Evolutionary conservation across 2,797 vertebrate species (phyloP).

Genomic region (Sebastiscus tertius): DNA sequence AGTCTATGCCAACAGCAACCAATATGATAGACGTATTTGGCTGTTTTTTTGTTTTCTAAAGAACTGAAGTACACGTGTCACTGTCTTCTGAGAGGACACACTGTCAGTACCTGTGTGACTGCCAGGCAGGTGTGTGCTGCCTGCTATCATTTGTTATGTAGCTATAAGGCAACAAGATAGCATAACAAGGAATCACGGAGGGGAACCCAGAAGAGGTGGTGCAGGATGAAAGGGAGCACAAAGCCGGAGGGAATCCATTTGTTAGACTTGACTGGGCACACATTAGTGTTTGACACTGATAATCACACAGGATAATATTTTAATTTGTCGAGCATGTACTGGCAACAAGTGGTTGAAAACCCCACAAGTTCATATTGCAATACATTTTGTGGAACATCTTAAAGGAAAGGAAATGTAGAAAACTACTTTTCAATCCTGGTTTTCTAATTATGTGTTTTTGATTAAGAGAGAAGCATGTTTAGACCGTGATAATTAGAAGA

Average conservation of each 20-base stretch:
- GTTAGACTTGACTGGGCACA: constrained; percentile 37
- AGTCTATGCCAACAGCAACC: neutral
- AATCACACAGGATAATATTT: constrained; percentile 46
- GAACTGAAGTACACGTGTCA: neutral
- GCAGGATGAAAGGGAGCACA: constrained; percentile 20
- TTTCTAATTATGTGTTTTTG: neutral
- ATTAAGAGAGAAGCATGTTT: neutral
- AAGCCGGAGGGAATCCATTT: constrained; percentile 29
- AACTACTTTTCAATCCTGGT: neutral
- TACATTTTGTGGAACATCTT: neutral
- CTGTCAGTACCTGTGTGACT: neutral
- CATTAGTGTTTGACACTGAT: constrained; percentile 48
- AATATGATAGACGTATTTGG: neutral
- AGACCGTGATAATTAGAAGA: neutral
- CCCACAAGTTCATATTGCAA: neutral
- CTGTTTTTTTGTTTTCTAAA: neutral
- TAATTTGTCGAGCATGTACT: constrained; percentile 22
- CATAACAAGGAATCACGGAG: constrained; percentile 16
- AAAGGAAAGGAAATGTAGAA: neutral
- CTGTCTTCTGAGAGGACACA: constrained; percentile 15
- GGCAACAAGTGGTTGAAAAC: neutral
- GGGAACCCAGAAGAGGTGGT: constrained; percentile 14
- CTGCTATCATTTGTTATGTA: constrained; percentile 38
- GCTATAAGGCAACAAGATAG: constrained; percentile 24
- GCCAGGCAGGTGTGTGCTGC: constrained; percentile 31